Base-by-base conservation (phyloP, 2,888 invertebrate genomes). In the Melieria crassipennis region DNA sequence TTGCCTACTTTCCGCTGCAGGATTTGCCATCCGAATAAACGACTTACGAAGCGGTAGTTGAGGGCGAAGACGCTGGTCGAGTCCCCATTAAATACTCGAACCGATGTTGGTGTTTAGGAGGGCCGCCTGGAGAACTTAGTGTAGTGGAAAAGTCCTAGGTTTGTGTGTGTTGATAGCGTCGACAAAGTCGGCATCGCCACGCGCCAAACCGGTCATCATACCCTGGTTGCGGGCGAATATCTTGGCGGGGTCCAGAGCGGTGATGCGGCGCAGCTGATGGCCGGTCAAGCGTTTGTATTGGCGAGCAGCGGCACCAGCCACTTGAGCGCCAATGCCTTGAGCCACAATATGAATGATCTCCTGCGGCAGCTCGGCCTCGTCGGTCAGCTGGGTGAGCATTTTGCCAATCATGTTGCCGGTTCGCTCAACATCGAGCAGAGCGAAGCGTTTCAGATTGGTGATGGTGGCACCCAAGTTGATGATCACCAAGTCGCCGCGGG, bases 81-180 rank as follows among this genome's bases (percentile, higher is more conserved):
- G 30, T 30, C 30, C 2, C 30, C 30, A 30, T 30, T 30, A 30
- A 30, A 30, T 3, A 30, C 30, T 30, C 30, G 30, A 30, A 2
- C 2, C 30, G 30, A 30, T 1, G 30, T 30, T 30, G 30, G 30
- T 30, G 30, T 30, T 30, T 30, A 30, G 30, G 1, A 30, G 30
- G 30, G 1, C 30, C 30, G 3, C 30, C 30, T 30, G 2, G 16
- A 16, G 16, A 16, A 16, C 16, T n/a, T n/a, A n/a, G n/a, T n/a
- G n/a, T n/a, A n/a, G n/a, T n/a, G n/a, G n/a, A n/a, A n/a, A n/a
- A n/a, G n/a, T n/a, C n/a, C n/a, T n/a, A n/a, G n/a, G n/a, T n/a
- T n/a, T n/a, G n/a, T n/a, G n/a, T n/a, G 86, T 81, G 70, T 86
- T 86, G 58, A 86, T 85, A 73, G 78, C 86, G 75, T 85, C 87